Evolutionary conservation across 2,113 vertebrate genomes (phyloP).

Genomic region (Pelecanus crispus): DNA sequence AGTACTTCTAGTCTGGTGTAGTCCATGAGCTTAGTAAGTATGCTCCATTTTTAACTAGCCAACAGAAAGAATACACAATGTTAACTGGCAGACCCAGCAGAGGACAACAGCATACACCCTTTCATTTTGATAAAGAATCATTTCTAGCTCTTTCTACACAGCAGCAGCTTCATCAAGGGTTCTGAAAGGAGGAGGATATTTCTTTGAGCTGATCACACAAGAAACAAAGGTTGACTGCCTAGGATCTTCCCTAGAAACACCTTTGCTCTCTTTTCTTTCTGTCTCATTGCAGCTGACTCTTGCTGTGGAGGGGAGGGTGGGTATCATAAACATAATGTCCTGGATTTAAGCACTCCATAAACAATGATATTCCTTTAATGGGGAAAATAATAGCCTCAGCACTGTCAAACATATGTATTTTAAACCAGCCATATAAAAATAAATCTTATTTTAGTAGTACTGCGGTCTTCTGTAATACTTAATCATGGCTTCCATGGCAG

Average conservation of each 20-base stretch:
- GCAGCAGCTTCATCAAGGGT: not conserved
- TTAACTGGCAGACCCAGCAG: not conserved
- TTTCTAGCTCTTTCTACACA: not conserved
- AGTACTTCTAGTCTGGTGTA: not conserved
- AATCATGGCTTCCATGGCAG: not conserved
- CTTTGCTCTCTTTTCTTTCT: not conserved
- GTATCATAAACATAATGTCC: not conserved
- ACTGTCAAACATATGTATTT: not conserved
- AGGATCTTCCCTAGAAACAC: not conserved
- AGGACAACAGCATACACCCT: fast-evolving
- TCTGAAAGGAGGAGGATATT: not conserved
- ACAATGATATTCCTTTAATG: not conserved
- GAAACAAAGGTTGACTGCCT: not conserved
- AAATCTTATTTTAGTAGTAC: not conserved
- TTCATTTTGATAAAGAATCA: not conserved
- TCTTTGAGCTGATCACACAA: not conserved
- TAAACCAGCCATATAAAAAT: not conserved
- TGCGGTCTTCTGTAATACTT: not conserved
- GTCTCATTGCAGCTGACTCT: not conserved
- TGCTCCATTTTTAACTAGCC: not conserved
- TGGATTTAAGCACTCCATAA: not conserved
- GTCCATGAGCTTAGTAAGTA: not conserved
- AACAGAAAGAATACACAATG: not conserved
- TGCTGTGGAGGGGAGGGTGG: not conserved
- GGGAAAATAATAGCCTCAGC: not conserved